These are phyloP conservation scores for Euzetes globulus DNA, from an alignment of 2,888 invertebrate species.

Conservation along the genomic window DNA sequence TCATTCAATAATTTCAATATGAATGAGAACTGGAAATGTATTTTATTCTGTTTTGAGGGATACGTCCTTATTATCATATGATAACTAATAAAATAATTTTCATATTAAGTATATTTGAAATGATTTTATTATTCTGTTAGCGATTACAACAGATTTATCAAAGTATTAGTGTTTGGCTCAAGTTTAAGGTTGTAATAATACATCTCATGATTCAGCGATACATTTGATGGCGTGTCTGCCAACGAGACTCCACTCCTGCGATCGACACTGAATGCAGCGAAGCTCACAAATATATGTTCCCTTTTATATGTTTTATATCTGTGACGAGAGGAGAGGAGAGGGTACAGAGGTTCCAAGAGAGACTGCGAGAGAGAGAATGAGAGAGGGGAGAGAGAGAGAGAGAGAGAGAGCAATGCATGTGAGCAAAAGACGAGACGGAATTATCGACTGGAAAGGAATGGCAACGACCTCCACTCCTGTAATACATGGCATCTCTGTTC, in stretches of 20 bases:
- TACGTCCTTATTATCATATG: too few relatives aligned
- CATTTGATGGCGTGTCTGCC: constrained; percentile 4
- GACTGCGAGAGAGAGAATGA: neutral
- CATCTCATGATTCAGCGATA: constrained; percentile 10
- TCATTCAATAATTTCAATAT: too few relatives aligned
- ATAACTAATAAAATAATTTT: neutral
- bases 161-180: constrained; percentile 1
- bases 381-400: constrained; percentile 26
- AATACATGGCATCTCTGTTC: too few relatives aligned
- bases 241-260: neutral
- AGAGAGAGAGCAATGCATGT: neutral
- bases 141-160: neutral
- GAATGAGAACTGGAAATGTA: too few relatives aligned
- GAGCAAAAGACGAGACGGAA: neutral
- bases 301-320: neutral
- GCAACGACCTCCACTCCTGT: neutral
- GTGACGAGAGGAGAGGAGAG: neutral
- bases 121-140: neutral
- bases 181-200: constrained; percentile 13
- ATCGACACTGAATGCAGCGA: constrained; percentile 3
- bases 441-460: constrained; percentile 2
- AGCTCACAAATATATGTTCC: neutral
- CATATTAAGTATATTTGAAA: neutral
- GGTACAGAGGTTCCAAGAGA: too few relatives aligned
- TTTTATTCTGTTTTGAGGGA: too few relatives aligned